Evolutionary conservation across 2,888 invertebrate genomes (phyloP), one percentile per base, ranked within the genome.

Genomic region (Ellobium chinense): DNA sequence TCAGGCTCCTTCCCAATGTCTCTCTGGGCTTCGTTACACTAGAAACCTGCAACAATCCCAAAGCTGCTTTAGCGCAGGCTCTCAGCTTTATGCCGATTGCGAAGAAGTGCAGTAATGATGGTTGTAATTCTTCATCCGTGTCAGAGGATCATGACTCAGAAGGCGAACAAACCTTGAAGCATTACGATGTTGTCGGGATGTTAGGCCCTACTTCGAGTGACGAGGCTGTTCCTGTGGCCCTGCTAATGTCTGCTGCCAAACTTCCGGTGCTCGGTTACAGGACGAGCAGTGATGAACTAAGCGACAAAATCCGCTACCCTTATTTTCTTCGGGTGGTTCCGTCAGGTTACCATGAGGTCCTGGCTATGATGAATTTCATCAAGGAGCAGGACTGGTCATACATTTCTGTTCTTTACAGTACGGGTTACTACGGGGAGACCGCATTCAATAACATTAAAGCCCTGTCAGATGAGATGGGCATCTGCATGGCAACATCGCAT

Each of bases 351-450:
- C 84, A 85, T 70, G 87, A 88, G 62, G 84, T 85, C 58, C 70
- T 69, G 46, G 87, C 86, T n/a, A 86, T 89, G 27, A 66, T 87
- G 2, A 70, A 74, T 34, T 66, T 90, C 9, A 74, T 89, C 31
- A 27, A 68, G 14, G 80, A 85, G 66, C 86, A 87, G 70, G 95
- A 95, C 91, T 96, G 96, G 96, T 96, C 95, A n/a, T 96, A 96
- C 91, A 95, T 96, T 63, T 95, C 95, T 69, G 95, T 95, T 21
- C 95, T 96, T 78, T 95, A 96, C 91, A 95, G 95, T 1, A 95
- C 95, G 89, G 96, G 96, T 18, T 85, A 85, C 69, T 89, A 89
- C 70, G 89, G 89, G 1, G 86, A 85, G 68, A 81, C 81, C 7
- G 87, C 85, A 1, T 82, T 85, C 58, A 81, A 84, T n/a, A 68